Conservation (phyloP, 2,888 invertebrate genomes). For the Gymnosoma rotundatum region DNA sequence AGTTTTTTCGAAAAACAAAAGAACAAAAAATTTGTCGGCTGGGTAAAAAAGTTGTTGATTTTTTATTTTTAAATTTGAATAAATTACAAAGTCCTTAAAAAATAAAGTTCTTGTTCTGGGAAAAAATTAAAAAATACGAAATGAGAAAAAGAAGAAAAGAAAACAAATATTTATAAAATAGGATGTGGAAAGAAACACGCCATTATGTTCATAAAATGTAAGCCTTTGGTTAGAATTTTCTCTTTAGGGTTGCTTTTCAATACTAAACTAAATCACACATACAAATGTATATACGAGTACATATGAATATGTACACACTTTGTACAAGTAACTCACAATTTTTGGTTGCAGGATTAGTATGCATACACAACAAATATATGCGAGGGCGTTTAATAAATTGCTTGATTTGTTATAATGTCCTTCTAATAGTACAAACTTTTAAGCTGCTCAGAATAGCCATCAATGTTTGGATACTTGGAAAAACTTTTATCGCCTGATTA, state of each 20-base stretch:
- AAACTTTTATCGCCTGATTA: too few species aligned
- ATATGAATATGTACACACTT: not conserved
- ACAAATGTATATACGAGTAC: not conserved
- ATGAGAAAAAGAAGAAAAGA: not conserved
- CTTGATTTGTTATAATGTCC: too few species aligned
- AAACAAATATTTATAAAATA: conserved; percentile 23
- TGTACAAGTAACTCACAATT: conserved; percentile 4
- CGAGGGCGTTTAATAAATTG: not conserved
- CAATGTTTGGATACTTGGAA: too few species aligned
- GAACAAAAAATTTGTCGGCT: conserved; percentile 2
- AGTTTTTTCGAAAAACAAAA: conserved; percentile 2
- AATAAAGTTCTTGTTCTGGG: conserved; percentile 9
- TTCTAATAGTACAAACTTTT: not conserved
- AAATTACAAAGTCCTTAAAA: conserved; percentile 29
- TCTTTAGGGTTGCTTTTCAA: conserved; percentile 56
- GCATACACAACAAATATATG: not conserved
- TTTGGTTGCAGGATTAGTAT: conserved; percentile 6
- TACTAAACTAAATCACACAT: not conserved
- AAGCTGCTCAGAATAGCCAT: not conserved
- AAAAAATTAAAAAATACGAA: not conserved
- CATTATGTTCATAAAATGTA: conserved; percentile 35
- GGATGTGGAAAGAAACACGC: conserved; percentile 23
- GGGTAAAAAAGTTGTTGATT: not conserved
- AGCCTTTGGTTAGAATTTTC: conserved; percentile 47
- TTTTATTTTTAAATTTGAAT: conserved; percentile 27